Conservation (phyloP, 2,113 vertebrate genomes). For the Okapia johnstoni region DNA sequence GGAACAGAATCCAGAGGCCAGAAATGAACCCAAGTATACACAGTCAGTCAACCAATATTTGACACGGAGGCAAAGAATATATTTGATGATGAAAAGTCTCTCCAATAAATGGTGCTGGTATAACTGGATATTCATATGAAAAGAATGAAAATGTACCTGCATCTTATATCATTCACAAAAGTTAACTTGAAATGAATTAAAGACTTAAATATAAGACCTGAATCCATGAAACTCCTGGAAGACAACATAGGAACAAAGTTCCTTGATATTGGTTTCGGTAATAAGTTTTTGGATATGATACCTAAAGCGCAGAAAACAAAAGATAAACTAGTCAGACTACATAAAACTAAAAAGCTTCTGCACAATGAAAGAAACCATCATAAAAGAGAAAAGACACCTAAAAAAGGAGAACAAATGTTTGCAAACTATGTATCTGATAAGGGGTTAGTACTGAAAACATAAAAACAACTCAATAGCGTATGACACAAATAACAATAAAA, state of each 20-base stretch:
- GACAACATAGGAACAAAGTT: background rate
- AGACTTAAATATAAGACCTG: background rate
- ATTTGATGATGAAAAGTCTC: background rate
- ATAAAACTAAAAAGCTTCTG: background rate
- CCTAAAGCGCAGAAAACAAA: background rate
- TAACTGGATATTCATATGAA: background rate
- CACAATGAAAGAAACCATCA: background rate
- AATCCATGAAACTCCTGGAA: background rate
- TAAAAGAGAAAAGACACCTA: background rate
- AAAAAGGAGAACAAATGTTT: background rate
- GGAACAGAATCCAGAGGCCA: background rate
- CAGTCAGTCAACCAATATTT: background rate
- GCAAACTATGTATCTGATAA: background rate
- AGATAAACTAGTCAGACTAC: background rate
- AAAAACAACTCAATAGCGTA: background rate
- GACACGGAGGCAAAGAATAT: background rate
- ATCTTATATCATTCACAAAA: background rate
- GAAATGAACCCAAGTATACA: background rate
- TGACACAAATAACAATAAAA: background rate
- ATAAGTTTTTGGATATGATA: background rate
- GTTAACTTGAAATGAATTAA: background rate
- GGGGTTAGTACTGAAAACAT: background rate
- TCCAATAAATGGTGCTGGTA: background rate
- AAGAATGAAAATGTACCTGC: background rate
- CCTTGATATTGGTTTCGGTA: background rate